Base-by-base conservation (phyloP, 2,888 invertebrate species). In the Folsomia candida region DNA sequence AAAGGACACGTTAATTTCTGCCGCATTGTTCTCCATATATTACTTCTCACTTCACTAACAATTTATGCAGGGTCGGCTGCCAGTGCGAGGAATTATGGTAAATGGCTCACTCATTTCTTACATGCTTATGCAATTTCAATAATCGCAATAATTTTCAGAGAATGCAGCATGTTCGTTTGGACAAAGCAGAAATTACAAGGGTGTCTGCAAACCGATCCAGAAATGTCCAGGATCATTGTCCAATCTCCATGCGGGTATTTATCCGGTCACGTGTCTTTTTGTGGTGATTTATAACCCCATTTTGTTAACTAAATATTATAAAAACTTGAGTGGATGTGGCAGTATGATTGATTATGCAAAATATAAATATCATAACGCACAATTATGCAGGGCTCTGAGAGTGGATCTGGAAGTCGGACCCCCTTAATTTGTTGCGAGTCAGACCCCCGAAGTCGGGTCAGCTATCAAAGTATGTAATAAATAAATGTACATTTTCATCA, bases 401-500 rank as follows among this genome's bases (percentile, higher is more conserved):
- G n/a, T n/a, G n/a, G n/a, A n/a, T n/a, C n/a, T 37, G 37, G 37
- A 14, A 37, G 14, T 37, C 37, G 37, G 37, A 37, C 37, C 4
- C 37, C 37, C 14, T 37, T 37, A 14, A 14, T 37, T 37, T 37
- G 37, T 37, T 37, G 37, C 14, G 37, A 37, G 14, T 9, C 4
- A 14, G 37, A 37, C 14, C 37, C 37, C 2, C 2, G 6, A 64
- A 4, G 14, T 18, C 22, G 51, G n/a, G 51, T 64, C 18, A 51
- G 63, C 26, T 6, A 22, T 6, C 2, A 64, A 64, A 64, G 61
- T 61, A 61, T 20, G 60, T 26, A 60, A 25, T 25, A 9, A 37
- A 37, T n/a, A 37, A 37, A 9, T 37, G 37, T 37, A 37, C 4
- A 37, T 37, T 37, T 37, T 4, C 37, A 9, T 37, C 14, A 37